Conservation (phyloP, 2,113 vertebrate genomes). For the Daubentonia madagascariensis region DNA sequence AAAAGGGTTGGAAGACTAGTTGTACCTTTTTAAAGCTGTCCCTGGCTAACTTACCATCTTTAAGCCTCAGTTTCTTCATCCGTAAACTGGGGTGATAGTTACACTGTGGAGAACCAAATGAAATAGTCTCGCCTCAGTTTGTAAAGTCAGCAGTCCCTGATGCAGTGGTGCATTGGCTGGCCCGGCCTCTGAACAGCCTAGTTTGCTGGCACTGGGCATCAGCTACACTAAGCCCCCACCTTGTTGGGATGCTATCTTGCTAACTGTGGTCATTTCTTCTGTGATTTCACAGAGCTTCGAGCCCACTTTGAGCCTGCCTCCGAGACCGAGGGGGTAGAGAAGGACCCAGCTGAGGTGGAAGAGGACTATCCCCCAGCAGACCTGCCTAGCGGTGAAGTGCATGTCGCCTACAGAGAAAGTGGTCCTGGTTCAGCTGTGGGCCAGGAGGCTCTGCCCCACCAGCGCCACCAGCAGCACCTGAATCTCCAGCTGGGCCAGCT, state of each 20-base stretch:
- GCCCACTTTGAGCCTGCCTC: constrained; percentile 90
- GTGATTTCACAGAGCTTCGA: constrained; percentile 86
- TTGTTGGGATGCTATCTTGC: not conserved
- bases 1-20: not conserved
- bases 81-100: not conserved
- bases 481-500: constrained; percentile 87
- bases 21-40: not conserved
- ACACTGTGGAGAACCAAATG: not conserved
- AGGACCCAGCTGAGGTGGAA: constrained; percentile 86
- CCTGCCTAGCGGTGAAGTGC: constrained; percentile 69
- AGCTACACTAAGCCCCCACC: not conserved
- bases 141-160: not conserved
- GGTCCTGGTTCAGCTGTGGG: constrained; percentile 76
- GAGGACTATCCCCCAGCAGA: constrained; percentile 80
- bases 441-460: constrained; percentile 74
- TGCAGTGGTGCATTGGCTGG: rapidly evolving
- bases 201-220: not conserved
- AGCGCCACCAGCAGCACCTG: constrained; percentile 79
- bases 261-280: not conserved
- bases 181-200: not conserved
- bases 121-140: not conserved
- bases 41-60: not conserved
- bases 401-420: constrained; percentile 50
- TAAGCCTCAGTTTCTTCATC: not conserved
- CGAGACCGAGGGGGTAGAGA: constrained; percentile 89